Percentiles rank a stretch among this genome's conserved stretches.
phyloP scores from a whole-genome alignment of 2,888 invertebrate genomes.

The Sarcophaga subvicina region DNA sequence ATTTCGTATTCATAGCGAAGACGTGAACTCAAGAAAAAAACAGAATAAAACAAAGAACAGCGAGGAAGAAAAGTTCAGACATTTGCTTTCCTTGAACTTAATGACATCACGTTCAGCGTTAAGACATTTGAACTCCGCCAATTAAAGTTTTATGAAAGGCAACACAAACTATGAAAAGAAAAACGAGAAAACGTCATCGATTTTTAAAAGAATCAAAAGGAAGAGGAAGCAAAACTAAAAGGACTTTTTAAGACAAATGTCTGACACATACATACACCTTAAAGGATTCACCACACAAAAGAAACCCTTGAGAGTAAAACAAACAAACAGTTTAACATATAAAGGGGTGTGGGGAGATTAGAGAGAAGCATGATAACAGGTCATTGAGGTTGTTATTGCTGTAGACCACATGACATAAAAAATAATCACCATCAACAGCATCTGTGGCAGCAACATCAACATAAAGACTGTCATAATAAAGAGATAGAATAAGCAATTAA shows the following conservation, averaged over 20 bases:
- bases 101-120: conserved; percentile 47
- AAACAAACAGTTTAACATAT: conserved; percentile 11
- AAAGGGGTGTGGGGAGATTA: not conserved
- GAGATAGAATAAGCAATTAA: conserved; percentile 3
- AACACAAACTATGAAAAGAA: not conserved
- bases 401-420: not conserved
- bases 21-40: not conserved
- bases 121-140: conserved; percentile 35
- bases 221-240: conserved; percentile 12
- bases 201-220: conserved; percentile 17
- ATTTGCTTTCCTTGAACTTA: conserved; percentile 38
- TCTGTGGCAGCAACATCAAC: no score
- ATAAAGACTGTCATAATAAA: no score
- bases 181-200: conserved; percentile 1
- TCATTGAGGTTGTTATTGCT: conserved; percentile 1
- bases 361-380: not conserved
- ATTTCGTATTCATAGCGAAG: conserved; percentile 42
- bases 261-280: conserved; percentile 39
- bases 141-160: conserved; percentile 41
- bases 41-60: not conserved
- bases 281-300: conserved; percentile 43
- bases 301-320: conserved; percentile 24
- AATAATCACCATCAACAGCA: not conserved
- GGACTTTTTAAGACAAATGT: not conserved
- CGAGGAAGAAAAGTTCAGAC: not conserved